Conservation (phyloP, 30 jellyfish, hydroid and myxozoan genomes). For the Aurelia aurita complex sp. Pacific region DNA sequence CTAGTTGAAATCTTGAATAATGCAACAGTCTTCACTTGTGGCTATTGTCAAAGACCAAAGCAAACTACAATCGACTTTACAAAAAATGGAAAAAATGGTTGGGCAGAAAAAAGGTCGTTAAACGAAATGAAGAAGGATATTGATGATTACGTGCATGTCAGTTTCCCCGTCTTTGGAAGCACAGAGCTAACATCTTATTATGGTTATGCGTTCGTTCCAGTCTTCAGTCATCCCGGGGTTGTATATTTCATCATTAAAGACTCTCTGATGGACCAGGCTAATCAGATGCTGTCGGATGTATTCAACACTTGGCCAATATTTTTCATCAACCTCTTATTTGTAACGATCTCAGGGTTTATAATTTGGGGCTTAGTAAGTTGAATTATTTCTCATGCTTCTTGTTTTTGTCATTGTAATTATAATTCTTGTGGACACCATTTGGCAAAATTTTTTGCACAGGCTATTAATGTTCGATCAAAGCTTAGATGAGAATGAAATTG, state of each 20-base stretch:
- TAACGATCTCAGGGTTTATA: constrained; percentile 48
- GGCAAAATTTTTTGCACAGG: too few relatives aligned
- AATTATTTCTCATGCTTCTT: too few relatives aligned
- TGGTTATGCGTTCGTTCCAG: constrained; percentile 71
- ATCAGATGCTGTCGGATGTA: constrained; percentile 18
- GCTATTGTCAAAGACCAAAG: constrained; percentile 37
- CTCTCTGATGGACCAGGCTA: constrained; percentile 7
- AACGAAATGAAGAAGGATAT: constrained; percentile 54
- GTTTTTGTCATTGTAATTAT: too few relatives aligned
- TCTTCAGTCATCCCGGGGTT: constrained; percentile 72
- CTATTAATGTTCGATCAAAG: too few relatives aligned
- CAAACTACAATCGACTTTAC: constrained; percentile 28
- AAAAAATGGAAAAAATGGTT: constrained; percentile 67
- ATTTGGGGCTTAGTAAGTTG: constrained; percentile 69
- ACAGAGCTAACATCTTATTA: constrained; percentile 25
- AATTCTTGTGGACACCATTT: too few relatives aligned
- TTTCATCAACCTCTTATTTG: constrained; percentile 41
- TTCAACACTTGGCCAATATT: constrained; percentile 68
- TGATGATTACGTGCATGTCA: constrained; percentile 47
- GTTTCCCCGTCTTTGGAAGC: constrained; percentile 73
- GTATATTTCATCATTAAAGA: constrained; percentile 57
- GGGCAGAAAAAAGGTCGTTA: constrained; percentile 63
- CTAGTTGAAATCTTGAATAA: constrained; percentile 37
- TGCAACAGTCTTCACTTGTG: constrained; percentile 39
- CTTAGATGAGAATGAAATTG: too few relatives aligned